Conservation (phyloP, 2,888 invertebrate species). For the Lithodes maja region DNA sequence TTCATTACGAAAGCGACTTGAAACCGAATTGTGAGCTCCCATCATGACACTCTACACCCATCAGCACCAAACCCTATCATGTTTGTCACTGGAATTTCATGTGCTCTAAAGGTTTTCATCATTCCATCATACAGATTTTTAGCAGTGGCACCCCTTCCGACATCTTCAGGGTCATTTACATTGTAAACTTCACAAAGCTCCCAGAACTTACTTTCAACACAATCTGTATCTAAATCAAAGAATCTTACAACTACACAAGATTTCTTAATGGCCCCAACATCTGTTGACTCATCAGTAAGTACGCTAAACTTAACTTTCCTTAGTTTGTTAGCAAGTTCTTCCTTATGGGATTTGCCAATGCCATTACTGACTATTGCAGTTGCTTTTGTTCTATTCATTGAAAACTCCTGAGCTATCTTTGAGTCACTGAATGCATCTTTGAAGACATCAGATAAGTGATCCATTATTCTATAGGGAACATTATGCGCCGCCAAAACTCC, state of each 20-base stretch:
- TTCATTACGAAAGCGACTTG: slow-evolving; percentile 29
- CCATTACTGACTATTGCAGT: slow-evolving; percentile 25
- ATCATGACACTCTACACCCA: slow-evolving; percentile 23
- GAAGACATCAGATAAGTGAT: slow-evolving; percentile 18
- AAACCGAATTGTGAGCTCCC: slow-evolving; percentile 29
- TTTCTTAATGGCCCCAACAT: slow-evolving; percentile 25
- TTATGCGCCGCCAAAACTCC: slow-evolving; percentile 1
- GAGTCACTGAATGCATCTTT: slow-evolving; percentile 19
- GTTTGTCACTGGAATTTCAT: not conserved
- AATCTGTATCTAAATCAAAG: slow-evolving; percentile 22
- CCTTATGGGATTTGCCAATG: slow-evolving; percentile 8
- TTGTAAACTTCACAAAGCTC: slow-evolving; percentile 25
- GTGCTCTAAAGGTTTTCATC: not conserved
- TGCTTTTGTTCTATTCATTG: slow-evolving; percentile 25
- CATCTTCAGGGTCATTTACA: slow-evolving; percentile 10
- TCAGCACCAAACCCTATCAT: not conserved
- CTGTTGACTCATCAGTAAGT: slow-evolving; percentile 29
- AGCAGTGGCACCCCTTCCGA: slow-evolving; percentile 15
- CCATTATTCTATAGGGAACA: not conserved
- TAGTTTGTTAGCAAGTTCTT: slow-evolving; percentile 9
- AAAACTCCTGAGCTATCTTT: slow-evolving; percentile 21
- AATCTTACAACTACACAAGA: slow-evolving; percentile 37
- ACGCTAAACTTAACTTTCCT: slow-evolving; percentile 2
- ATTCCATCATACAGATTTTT: slow-evolving; percentile 5
- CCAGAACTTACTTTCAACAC: slow-evolving; percentile 20